phyloP scores from a whole-genome alignment of 2,888 invertebrate species.

The Pyrrhosoma nymphula region DNA sequence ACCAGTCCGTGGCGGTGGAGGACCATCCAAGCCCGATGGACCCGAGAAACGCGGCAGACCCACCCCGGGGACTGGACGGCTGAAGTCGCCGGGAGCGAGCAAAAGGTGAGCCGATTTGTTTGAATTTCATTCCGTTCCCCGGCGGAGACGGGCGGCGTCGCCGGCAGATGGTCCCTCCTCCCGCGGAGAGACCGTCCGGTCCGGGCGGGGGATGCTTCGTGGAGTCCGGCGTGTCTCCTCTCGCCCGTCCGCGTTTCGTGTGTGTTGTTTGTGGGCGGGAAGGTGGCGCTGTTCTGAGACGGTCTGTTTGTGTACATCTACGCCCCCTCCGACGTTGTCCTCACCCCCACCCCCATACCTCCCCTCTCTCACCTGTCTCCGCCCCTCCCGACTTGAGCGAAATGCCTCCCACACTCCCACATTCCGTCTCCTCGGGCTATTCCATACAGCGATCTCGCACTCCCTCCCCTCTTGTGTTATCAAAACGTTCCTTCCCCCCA shows the following conservation, averaged over 20 bases:
- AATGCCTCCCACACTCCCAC: background rate
- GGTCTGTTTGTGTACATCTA: constrained; percentile 38
- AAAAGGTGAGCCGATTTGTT: background rate
- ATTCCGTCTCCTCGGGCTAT: background rate
- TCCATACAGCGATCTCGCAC: background rate
- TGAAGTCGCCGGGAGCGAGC: background rate
- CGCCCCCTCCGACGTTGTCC: background rate
- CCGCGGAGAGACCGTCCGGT: background rate
- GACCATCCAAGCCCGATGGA: background rate
- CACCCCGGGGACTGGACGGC: background rate
- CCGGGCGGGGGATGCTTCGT: background rate
- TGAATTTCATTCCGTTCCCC: background rate
- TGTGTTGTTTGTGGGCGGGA: constrained; percentile 33
- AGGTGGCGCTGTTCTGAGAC: constrained; percentile 50
- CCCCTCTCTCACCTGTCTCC: constrained; percentile 38
- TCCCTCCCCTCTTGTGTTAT: no score
- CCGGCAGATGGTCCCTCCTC: no score
- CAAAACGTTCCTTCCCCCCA: no score
- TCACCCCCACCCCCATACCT: background rate
- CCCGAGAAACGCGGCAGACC: background rate
- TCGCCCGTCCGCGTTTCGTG: background rate
- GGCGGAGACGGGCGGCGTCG: background rate
- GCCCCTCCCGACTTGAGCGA: background rate
- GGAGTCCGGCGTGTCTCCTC: background rate
- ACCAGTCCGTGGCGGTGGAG: background rate